Conservation (phyloP, 2,113 vertebrate species). For the Candoia aspera region DNA sequence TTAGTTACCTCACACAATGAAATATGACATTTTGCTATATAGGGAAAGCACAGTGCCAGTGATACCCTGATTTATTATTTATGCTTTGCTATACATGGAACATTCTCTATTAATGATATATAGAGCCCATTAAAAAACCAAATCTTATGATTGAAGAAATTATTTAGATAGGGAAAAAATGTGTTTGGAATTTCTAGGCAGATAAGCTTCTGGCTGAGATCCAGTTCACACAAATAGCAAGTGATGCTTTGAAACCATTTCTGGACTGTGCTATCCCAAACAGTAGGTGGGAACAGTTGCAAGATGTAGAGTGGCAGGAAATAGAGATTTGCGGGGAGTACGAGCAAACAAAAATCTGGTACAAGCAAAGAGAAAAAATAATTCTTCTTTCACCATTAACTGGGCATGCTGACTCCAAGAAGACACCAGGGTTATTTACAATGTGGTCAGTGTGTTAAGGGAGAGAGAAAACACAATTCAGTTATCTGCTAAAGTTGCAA, state of each 20-base stretch:
- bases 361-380: too few species aligned
- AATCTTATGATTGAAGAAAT: slow-evolving; percentile 55
- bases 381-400: too few species aligned
- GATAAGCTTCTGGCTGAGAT: slow-evolving; percentile 30
- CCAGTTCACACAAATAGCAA: not conserved
- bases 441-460: too few species aligned
- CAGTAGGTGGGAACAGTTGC: not conserved
- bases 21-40: slow-evolving; percentile 65
- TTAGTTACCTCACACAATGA: slow-evolving; percentile 58
- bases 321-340: too few species aligned
- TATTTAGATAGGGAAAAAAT: slow-evolving; percentile 33
- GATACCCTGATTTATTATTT: slow-evolving; percentile 69
- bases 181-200: slow-evolving; percentile 35
- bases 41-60: slow-evolving; percentile 60
- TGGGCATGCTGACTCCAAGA: too few species aligned
- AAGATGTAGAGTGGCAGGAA: not conserved
- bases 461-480: too few species aligned
- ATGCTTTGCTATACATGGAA: slow-evolving; percentile 58
- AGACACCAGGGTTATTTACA: too few species aligned
- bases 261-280: not conserved
- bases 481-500: too few species aligned
- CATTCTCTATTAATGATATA: slow-evolving; percentile 57
- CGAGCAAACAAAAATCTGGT: too few species aligned
- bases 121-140: slow-evolving; percentile 53
- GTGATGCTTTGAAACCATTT: not conserved